Conservation (phyloP, 1,140 invertebrate genomes). For the Daktulosphaira vitifoliae region DNA sequence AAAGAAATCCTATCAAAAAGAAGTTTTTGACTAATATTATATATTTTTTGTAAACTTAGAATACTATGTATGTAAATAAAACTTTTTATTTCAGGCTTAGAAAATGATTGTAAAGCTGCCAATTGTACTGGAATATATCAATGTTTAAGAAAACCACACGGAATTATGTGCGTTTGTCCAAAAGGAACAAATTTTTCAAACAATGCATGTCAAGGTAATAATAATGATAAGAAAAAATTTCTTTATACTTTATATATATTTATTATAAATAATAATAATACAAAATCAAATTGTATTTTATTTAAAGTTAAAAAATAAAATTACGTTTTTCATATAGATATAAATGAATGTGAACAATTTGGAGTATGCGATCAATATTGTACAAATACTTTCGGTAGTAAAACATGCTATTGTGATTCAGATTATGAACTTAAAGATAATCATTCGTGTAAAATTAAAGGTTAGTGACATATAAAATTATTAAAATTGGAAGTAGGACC, state of each 20-base stretch:
- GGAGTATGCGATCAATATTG: constrained; percentile 79
- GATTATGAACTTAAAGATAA: constrained; percentile 61
- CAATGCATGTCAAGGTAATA: constrained; percentile 11
- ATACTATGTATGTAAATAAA: too few relatives aligned
- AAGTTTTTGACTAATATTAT: too few relatives aligned
- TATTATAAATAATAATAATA: too few relatives aligned
- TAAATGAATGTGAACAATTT: constrained; percentile 69
- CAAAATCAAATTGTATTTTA: too few relatives aligned
- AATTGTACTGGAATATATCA: constrained; percentile 27
- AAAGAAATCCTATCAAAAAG: too few relatives aligned
- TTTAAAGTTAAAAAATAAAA: too few relatives aligned
- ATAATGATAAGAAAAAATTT: neutral
- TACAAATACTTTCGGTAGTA: constrained; percentile 64
- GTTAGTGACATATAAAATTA: constrained; percentile 38
- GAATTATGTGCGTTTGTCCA: constrained; percentile 3
- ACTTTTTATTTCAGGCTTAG: neutral
- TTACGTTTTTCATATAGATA: constrained; percentile 51
- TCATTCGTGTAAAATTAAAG: constrained; percentile 58
- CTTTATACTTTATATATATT: neutral
- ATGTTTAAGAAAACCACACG: constrained; percentile 19
- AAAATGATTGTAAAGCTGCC: neutral
- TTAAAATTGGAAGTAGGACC: neutral
- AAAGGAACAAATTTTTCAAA: constrained; percentile 13
- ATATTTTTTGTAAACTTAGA: too few relatives aligned
- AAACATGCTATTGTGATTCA: constrained; percentile 66